These are phyloP conservation scores for Enteromius unitaeniatus DNA, from an alignment of 2,797 vertebrate genomes.

Conservation along the genomic window DNA sequence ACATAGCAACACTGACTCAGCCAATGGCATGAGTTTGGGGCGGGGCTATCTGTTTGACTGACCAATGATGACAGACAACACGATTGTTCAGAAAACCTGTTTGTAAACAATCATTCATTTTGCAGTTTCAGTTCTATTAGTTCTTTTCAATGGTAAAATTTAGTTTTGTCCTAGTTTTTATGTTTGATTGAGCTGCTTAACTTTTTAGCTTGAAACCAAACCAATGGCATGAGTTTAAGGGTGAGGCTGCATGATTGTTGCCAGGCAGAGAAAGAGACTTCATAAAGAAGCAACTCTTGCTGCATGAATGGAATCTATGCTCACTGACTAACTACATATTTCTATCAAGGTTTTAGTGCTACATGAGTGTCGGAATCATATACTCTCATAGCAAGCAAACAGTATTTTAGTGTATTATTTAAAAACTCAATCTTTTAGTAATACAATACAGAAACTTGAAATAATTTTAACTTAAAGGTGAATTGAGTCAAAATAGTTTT, in stretches of 20 bases:
- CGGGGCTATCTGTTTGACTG: neutral
- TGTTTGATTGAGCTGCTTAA: neutral
- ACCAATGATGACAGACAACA: neutral
- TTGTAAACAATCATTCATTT: neutral
- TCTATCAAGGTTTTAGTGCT: neutral
- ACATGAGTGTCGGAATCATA: neutral
- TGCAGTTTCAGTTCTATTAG: neutral
- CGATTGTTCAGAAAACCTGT: neutral
- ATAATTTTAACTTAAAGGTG: neutral
- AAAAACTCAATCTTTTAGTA: neutral
- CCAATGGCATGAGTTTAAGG: neutral
- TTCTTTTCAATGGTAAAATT: neutral
- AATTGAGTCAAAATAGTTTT: neutral
- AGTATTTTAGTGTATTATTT: neutral
- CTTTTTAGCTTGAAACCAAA: neutral
- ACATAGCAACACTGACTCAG: slow-evolving; percentile 15
- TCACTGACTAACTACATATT: neutral
- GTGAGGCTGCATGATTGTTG: neutral
- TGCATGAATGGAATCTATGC: too few relatives aligned
- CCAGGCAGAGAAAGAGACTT: neutral
- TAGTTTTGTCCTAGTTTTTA: neutral
- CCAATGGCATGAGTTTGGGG: neutral
- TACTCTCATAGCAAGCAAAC: neutral
- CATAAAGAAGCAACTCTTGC: neutral
- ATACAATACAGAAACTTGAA: neutral